Conservation (phyloP, 2,797 vertebrate genomes). For the Pipistrellus nathusii region DNA sequence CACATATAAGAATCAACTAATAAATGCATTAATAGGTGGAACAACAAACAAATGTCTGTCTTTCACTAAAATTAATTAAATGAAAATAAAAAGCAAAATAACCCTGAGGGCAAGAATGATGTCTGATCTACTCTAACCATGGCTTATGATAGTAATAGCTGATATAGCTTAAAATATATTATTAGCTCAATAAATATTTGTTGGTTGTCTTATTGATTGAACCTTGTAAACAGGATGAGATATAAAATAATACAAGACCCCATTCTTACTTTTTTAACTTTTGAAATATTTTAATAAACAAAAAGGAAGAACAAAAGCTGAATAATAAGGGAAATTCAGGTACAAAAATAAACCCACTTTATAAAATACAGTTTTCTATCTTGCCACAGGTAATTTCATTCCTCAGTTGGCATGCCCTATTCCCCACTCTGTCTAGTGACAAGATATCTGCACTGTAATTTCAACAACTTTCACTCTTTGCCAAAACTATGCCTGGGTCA, state of each 20-base stretch:
- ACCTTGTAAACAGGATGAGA: not conserved
- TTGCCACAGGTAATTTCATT: slow-evolving; percentile 25
- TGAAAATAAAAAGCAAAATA: slow-evolving; percentile 46
- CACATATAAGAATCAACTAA: not conserved
- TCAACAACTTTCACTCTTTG: not conserved
- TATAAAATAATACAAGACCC: slow-evolving; percentile 10
- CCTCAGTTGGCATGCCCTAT: not conserved
- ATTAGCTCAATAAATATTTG: slow-evolving; percentile 21
- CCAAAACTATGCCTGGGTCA: not conserved
- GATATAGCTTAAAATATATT: not conserved
- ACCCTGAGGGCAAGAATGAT: not conserved
- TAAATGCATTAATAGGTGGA: not conserved
- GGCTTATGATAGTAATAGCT: not conserved
- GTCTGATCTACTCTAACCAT: not conserved
- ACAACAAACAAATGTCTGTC: not conserved
- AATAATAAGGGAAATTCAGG: not conserved
- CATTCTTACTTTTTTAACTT: slow-evolving; percentile 52
- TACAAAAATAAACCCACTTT: slow-evolving; percentile 35
- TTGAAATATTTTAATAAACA: slow-evolving; percentile 56
- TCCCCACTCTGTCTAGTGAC: not conserved
- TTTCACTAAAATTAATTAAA: not conserved
- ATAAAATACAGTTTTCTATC: slow-evolving; percentile 11
- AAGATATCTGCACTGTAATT: not conserved
- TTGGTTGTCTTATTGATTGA: not conserved
- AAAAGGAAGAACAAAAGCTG: not conserved